Percentiles rank a stretch among this genome's conserved stretches.
Conservation (phyloP, 2,888 invertebrate species). For the Metallyticus violacea region DNA sequence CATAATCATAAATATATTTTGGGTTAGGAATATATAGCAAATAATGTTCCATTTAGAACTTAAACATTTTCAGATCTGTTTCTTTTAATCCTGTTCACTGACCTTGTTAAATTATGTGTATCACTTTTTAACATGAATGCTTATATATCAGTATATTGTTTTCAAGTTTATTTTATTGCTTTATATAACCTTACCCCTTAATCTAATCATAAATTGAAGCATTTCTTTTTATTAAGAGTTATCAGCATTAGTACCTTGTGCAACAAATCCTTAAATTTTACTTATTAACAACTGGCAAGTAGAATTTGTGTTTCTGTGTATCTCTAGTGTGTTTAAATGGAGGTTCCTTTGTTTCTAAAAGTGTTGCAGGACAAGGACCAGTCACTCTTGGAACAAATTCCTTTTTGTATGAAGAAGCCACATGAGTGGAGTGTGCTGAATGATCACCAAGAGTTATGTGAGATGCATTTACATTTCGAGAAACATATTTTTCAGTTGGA, state of each 20-base stretch:
- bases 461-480: slow-evolving; percentile 66
- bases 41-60: too few species aligned
- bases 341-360: slow-evolving; percentile 66
- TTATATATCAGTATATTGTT: background rate
- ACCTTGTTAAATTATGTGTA: background rate
- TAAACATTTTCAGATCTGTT: too few species aligned
- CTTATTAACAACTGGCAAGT: slow-evolving; percentile 58
- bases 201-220: background rate
- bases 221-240: background rate
- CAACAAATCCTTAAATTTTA: background rate
- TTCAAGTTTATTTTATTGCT: background rate
- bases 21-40: too few species aligned
- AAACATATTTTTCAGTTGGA: slow-evolving; percentile 37
- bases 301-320: slow-evolving; percentile 81
- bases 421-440: slow-evolving; percentile 45
- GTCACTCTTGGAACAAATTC: slow-evolving; percentile 69
- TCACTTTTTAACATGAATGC: background rate
- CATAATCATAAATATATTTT: too few species aligned
- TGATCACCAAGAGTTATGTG: slow-evolving; percentile 71
- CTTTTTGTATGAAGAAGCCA: slow-evolving; percentile 67
- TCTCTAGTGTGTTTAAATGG: slow-evolving; percentile 83
- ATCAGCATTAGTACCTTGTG: background rate
- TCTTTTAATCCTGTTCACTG: background rate
- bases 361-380: slow-evolving; percentile 77
- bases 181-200: background rate